Evolutionary conservation across 2,113 vertebrate genomes (phyloP).

Genomic region (Microcebus ravelobensis): DNA sequence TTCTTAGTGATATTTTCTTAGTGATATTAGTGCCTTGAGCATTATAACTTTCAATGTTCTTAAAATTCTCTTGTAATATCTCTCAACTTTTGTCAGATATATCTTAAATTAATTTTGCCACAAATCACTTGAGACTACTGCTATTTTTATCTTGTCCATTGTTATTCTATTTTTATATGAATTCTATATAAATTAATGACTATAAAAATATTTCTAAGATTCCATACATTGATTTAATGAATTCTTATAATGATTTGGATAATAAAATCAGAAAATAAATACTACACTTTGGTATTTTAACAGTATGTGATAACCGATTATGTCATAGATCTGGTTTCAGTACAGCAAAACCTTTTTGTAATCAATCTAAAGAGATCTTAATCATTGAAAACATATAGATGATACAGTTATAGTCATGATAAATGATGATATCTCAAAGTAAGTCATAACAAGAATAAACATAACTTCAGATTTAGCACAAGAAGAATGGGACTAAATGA

Average conservation of each 20-base stretch:
- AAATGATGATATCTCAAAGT: neutral
- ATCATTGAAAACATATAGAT: neutral
- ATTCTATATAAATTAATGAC: neutral
- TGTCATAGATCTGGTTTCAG: neutral
- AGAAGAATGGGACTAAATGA: neutral
- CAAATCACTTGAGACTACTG: neutral
- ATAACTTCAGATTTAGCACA: neutral
- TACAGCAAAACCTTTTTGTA: neutral
- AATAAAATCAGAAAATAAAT: neutral
- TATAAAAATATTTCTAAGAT: neutral
- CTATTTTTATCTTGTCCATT: neutral
- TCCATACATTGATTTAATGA: neutral
- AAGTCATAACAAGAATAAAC: neutral
- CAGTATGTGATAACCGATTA: neutral
- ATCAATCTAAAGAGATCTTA: neutral
- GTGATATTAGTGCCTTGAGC: neutral
- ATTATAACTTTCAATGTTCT: neutral
- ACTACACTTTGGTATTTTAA: neutral
- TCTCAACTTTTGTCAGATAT: neutral
- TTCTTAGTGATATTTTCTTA: neutral
- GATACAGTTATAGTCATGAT: neutral
- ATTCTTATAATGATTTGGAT: neutral
- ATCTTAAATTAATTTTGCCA: neutral
- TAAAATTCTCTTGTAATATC: neutral
- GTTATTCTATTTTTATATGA: neutral